Evolutionary conservation across 2,888 invertebrate genomes (phyloP).

Genomic region (Mesorhabditis belari): DNA sequence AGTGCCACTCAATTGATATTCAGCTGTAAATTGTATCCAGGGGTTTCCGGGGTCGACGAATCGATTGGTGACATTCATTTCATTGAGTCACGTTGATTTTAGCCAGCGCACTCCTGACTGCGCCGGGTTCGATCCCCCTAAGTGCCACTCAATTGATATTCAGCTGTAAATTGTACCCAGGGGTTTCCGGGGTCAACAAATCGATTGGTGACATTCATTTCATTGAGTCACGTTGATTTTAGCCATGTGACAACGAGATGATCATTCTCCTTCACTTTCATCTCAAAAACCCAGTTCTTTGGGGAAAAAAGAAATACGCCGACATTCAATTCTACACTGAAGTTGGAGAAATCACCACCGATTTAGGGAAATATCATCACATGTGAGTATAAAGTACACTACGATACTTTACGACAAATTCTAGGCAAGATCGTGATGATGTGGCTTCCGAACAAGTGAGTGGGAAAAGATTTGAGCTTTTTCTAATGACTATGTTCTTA

Average conservation of each 20-base stretch:
- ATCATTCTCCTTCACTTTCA: conserved; percentile 97
- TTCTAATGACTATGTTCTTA: not conserved
- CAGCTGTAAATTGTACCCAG: not conserved
- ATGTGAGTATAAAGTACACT: too few species aligned
- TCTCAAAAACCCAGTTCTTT: conserved; percentile 96
- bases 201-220: not conserved
- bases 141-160: not conserved
- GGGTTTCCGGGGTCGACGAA: too few species aligned
- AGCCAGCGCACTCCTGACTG: not conserved
- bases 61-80: too few species aligned
- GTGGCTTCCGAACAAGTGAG: conserved; percentile 83
- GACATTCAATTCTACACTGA: conserved; percentile 88
- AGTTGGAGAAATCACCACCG: conserved; percentile 98
- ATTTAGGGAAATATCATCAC: conserved; percentile 97
- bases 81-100: too few species aligned
- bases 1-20: not conserved
- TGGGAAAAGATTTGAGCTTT: not conserved
- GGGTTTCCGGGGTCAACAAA: not conserved
- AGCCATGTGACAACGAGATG: conserved; percentile 91
- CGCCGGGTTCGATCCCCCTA: not conserved
- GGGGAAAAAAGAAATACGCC: conserved; percentile 92
- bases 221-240: conserved; percentile 3
- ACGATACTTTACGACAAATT: too few species aligned
- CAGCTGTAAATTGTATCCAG: not conserved
- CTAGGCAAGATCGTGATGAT: conserved; percentile 98